A percentile compares a stretch with the other conserved stretches of the same genome.
These are phyloP conservation scores for Todiramphus saurophagus DNA, from an alignment of 2,113 vertebrate species.

Conservation along the genomic window DNA sequence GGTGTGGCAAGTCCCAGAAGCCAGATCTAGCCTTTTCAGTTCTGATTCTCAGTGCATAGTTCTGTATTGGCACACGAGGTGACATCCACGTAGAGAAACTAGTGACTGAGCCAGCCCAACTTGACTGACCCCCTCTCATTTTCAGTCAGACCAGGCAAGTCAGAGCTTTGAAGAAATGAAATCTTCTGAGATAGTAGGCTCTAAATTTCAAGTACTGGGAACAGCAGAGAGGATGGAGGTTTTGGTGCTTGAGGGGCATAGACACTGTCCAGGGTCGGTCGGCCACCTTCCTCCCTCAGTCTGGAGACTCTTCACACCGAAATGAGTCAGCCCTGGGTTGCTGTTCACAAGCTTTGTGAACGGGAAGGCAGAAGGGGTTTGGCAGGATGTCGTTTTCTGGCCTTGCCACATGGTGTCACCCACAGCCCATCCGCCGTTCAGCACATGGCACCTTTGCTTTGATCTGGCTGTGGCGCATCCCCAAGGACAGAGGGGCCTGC, in stretches of 20 bases:
- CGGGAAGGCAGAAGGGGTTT: background rate
- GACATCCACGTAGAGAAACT: background rate
- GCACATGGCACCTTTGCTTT: background rate
- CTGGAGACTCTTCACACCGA: background rate
- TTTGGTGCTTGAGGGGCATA: background rate
- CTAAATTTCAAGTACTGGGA: background rate
- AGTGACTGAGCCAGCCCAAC: background rate
- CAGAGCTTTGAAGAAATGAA: background rate
- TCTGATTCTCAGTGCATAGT: background rate
- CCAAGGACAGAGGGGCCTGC: background rate
- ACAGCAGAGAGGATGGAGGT: background rate
- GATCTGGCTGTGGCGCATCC: background rate
- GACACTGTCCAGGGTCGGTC: background rate
- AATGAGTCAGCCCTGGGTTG: background rate
- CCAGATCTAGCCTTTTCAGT: background rate
- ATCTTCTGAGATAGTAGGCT: background rate
- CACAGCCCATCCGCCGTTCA: background rate
- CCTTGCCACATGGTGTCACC: conserved; percentile 57
- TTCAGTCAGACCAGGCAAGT: background rate
- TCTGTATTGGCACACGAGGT: background rate
- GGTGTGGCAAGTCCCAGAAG: background rate
- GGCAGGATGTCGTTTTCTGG: background rate
- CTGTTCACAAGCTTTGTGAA: background rate
- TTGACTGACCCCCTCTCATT: background rate
- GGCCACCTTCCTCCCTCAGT: background rate